These are phyloP conservation scores for Xanthia icteritia DNA, from an alignment of 2,888 invertebrate genomes.

Conservation along the genomic window DNA sequence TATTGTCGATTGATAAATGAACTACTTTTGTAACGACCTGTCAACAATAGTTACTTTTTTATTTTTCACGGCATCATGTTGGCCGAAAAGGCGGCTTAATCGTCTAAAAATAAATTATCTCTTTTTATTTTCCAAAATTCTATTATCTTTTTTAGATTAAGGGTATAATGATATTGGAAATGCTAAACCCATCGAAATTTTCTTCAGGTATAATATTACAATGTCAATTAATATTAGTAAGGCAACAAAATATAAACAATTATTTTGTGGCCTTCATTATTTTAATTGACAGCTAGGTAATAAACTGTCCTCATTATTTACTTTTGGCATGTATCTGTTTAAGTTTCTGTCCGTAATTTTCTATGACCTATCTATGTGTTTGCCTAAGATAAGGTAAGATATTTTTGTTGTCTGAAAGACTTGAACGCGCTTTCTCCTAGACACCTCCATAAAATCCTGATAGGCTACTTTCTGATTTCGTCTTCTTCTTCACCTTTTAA, in stretches of 20 bases:
- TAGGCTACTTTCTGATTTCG: background rate
- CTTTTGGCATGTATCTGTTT: background rate
- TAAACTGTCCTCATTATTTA: background rate
- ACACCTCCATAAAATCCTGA: background rate
- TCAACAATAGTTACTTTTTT: slow-evolving; percentile 36
- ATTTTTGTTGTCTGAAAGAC: background rate
- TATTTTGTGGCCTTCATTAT: background rate
- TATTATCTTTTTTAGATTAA: background rate
- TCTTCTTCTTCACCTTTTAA: too few species aligned
- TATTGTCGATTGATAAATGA: slow-evolving; percentile 57
- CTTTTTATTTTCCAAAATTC: background rate
- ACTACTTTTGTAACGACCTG: slow-evolving; percentile 49
- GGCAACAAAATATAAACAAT: background rate
- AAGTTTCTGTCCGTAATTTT: background rate
- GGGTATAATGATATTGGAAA: background rate
- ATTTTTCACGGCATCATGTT: background rate
- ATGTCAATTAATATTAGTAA: background rate
- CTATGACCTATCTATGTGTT: background rate
- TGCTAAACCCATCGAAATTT: background rate
- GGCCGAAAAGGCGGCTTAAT: background rate
- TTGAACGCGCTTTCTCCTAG: background rate
- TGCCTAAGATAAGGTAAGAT: background rate
- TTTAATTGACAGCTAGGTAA: background rate
- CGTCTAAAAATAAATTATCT: background rate
- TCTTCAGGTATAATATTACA: background rate